Conservation (phyloP, 2,888 invertebrate genomes). For the Myopa testacea region DNA sequence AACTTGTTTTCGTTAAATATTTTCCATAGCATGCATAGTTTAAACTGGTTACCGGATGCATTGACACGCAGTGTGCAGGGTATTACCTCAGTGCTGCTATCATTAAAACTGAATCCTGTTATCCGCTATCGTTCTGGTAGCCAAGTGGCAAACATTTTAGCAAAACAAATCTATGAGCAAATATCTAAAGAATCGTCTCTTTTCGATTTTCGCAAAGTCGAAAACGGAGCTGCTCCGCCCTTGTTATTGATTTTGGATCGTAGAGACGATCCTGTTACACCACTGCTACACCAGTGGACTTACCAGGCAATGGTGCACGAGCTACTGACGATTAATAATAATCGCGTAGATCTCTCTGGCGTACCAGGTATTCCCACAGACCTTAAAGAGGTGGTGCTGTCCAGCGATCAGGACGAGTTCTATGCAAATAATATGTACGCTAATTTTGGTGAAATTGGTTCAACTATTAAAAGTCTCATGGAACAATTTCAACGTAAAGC, state of each 20-base stretch:
- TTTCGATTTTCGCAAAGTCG: constrained; percentile 83
- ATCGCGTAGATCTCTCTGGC: constrained; percentile 89
- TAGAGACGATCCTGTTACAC: constrained; percentile 95
- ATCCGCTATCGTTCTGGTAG: constrained; percentile 92
- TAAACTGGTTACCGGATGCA: constrained; percentile 82
- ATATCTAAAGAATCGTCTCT: constrained; percentile 88
- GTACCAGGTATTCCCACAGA: constrained; percentile 89
- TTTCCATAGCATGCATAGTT: constrained; percentile 76
- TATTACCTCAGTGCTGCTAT: constrained; percentile 84
- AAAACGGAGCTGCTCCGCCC: constrained; percentile 76
- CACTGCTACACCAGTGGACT: constrained; percentile 97
- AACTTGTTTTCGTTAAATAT: constrained; percentile 90
- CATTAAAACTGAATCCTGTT: constrained; percentile 89
- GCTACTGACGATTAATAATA: constrained; percentile 90
- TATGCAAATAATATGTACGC: constrained; percentile 94
- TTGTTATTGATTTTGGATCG: constrained; percentile 91
- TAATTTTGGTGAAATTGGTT: constrained; percentile 99
- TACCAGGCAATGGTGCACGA: constrained; percentile 99
- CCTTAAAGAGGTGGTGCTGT: constrained; percentile 91
- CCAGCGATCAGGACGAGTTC: constrained; percentile 97
- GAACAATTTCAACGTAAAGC: constrained; percentile 97
- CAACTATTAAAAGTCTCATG: constrained; percentile 96
- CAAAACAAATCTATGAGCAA: constrained; percentile 86
- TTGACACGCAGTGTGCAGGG: constrained; percentile 87
- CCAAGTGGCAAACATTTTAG: constrained; percentile 84